A percentile compares a stretch with the other conserved stretches of the same genome.
phyloP scores from a whole-genome alignment of 2,888 invertebrate genomes.

The Aporophyla nigra region DNA sequence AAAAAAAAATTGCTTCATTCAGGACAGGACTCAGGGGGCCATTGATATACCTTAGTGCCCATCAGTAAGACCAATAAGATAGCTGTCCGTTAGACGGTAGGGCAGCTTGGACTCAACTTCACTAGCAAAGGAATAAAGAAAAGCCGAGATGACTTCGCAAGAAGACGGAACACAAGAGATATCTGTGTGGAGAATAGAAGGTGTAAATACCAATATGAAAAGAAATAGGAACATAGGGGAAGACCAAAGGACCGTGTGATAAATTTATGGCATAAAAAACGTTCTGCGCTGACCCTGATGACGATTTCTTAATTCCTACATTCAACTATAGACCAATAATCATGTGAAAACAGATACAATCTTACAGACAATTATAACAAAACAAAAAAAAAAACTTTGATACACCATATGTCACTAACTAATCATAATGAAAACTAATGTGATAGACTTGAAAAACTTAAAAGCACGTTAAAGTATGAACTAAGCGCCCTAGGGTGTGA shows the following conservation, averaged over 20 bases:
- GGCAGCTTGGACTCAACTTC: not conserved
- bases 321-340: not conserved
- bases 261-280: not conserved
- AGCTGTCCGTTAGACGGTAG: not conserved
- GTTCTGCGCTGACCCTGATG: not conserved
- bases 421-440: constrained; percentile 21
- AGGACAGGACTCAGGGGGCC: too few relatives aligned
- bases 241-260: not conserved
- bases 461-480: constrained; percentile 31
- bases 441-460: not conserved
- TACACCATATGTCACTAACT: not conserved
- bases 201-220: not conserved
- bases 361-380: too few relatives aligned
- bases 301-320: not conserved
- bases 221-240: not conserved
- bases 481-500: constrained; percentile 32
- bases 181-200: too few relatives aligned
- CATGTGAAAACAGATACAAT: not conserved
- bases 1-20: not conserved
- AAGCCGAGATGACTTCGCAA: not conserved
- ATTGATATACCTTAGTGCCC: too few relatives aligned
- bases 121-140: not conserved
- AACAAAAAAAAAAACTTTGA: not conserved
- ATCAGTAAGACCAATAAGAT: not conserved
- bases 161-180: not conserved